Evolutionary conservation across 2,113 vertebrate species (phyloP).

Genomic region (Alethe castanea): DNA sequence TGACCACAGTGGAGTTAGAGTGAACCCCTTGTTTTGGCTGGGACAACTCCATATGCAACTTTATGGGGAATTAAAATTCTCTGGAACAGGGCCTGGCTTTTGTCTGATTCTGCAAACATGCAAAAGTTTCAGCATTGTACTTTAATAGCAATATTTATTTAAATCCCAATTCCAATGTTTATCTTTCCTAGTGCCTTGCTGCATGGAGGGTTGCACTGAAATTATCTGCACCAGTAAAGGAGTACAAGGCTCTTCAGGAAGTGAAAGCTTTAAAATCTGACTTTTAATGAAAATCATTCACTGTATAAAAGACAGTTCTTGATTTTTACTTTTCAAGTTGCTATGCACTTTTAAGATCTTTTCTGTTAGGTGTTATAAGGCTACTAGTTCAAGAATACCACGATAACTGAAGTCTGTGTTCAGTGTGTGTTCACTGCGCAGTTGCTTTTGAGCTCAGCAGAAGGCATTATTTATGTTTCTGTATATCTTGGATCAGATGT

Average conservation of each 20-base stretch:
- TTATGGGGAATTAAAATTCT: conserved; percentile 1
- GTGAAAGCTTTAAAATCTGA: background rate
- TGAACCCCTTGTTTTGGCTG: background rate
- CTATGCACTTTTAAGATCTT: background rate
- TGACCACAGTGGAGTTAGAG: background rate
- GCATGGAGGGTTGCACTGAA: background rate
- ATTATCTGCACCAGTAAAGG: background rate
- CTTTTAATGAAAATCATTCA: background rate
- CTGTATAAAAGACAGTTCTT: background rate
- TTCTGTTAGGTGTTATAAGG: background rate
- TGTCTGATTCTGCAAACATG: conserved; percentile 9
- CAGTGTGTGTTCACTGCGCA: background rate
- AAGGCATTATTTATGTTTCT: background rate
- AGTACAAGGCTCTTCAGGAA: background rate
- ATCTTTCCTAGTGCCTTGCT: background rate
- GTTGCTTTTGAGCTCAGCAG: background rate
- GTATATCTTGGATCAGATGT: background rate
- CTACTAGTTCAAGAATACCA: background rate
- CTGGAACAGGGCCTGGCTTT: conserved; percentile 3
- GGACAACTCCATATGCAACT: background rate
- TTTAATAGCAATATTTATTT: conserved; percentile 47
- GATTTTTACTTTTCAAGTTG: background rate
- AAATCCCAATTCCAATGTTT: conserved; percentile 9
- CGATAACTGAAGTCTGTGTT: background rate
- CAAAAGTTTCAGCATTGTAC: conserved; percentile 22